These are phyloP conservation scores for Episyrphus balteatus DNA, from an alignment of 1,140 invertebrate species.

Conservation along the genomic window DNA sequence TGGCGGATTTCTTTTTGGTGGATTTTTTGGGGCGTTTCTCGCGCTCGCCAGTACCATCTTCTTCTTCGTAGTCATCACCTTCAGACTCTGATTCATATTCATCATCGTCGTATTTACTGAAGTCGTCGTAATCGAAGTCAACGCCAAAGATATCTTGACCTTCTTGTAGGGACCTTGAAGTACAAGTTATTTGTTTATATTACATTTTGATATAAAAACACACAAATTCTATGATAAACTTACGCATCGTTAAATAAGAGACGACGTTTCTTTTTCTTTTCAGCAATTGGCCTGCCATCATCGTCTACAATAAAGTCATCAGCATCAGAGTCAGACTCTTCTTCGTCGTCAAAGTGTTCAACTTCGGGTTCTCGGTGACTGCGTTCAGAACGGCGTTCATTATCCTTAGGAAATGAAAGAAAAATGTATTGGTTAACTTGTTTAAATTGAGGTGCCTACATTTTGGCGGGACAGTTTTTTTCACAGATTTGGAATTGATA, in stretches of 20 bases:
- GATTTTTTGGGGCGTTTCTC: conserved; percentile 54
- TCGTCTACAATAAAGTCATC: conserved; percentile 98
- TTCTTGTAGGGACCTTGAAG: conserved; percentile 76
- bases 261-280: conserved; percentile 75
- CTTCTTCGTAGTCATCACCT: conserved; percentile 64
- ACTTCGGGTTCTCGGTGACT: conserved; percentile 50
- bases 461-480: not conserved
- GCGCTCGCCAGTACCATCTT: conserved; percentile 49
- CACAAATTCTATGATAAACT: conserved; percentile 27
- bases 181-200: conserved; percentile 1
- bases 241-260: conserved; percentile 85
- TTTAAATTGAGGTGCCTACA: too few species aligned
- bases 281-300: conserved; percentile 81
- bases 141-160: conserved; percentile 99
- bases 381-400: conserved; percentile 61
- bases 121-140: conserved; percentile 96
- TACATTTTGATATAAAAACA: not conserved
- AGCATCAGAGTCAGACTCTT: conserved; percentile 71
- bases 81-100: conserved; percentile 75
- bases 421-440: too few species aligned
- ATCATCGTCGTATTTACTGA: conserved; percentile 79
- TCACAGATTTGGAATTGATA: too few species aligned
- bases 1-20: conserved; percentile 63
- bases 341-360: conserved; percentile 63
- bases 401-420: conserved; percentile 47